phyloP scores from a whole-genome alignment of 2,888 invertebrate species.

The Eristalis pertinax region DNA sequence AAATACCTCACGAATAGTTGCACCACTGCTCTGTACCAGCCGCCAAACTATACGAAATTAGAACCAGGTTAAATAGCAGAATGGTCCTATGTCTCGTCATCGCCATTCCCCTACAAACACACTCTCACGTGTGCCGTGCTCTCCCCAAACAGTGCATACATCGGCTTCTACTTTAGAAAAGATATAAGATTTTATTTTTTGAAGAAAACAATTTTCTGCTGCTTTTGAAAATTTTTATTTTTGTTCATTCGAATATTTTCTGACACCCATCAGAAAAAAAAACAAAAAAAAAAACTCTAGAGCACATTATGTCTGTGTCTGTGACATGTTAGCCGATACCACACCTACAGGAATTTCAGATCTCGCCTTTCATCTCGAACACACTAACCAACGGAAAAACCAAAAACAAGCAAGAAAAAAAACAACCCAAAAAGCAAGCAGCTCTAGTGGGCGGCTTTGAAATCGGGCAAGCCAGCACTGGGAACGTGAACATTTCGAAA shows the following conservation, averaged over 20 bases:
- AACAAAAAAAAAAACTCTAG: too few relatives aligned
- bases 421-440: background rate
- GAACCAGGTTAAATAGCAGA: slow-evolving; percentile 72
- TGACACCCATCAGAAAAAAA: slow-evolving; percentile 24
- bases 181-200: slow-evolving; percentile 15
- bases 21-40: slow-evolving; percentile 65
- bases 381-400: background rate
- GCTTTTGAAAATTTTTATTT: slow-evolving; percentile 47
- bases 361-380: slow-evolving; percentile 40
- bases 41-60: slow-evolving; percentile 70
- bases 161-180: slow-evolving; percentile 27
- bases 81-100: slow-evolving; percentile 61
- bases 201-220: slow-evolving; percentile 46
- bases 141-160: background rate
- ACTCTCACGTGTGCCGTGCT: slow-evolving; percentile 28
- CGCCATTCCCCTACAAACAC: slow-evolving; percentile 39
- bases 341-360: slow-evolving; percentile 63
- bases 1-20: slow-evolving; percentile 66
- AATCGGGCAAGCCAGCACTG: too few relatives aligned
- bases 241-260: slow-evolving; percentile 39
- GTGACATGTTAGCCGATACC: slow-evolving; percentile 68
- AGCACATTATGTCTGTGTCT: slow-evolving; percentile 18
- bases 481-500: slow-evolving; percentile 9
- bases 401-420: background rate
- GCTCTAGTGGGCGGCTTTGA: slow-evolving; percentile 56